A percentile compares a stretch with the other conserved stretches of the same genome.
These are phyloP conservation scores for Salminus brasiliensis DNA, from an alignment of 2,113 vertebrate genomes.

Conservation along the genomic window DNA sequence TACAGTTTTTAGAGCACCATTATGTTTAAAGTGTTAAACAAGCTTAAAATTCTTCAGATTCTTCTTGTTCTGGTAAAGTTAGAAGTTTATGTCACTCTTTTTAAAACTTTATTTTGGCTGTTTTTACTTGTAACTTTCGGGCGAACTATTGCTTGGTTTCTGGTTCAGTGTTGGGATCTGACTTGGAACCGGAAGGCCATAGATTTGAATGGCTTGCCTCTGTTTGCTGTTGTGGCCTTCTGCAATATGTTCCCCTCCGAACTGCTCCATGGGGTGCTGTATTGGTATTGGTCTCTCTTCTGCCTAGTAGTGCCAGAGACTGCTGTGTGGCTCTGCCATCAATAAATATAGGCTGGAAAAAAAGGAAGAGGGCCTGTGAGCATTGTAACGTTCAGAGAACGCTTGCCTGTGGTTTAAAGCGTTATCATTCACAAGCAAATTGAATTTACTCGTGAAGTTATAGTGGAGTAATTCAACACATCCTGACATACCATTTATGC, in stretches of 20 bases:
- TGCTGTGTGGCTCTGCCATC: neutral
- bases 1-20: too few species aligned
- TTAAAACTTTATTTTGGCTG: too few species aligned
- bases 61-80: too few species aligned
- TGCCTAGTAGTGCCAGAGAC: neutral
- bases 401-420: neutral
- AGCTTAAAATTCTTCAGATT: too few species aligned
- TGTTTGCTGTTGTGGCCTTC: neutral
- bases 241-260: neutral
- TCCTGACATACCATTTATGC: constrained; percentile 1
- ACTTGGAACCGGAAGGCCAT: neutral
- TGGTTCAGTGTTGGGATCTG: neutral
- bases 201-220: neutral
- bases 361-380: neutral
- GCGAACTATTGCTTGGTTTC: too few species aligned
- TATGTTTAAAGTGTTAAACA: too few species aligned
- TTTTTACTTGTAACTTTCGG: too few species aligned
- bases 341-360: neutral
- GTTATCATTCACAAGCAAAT: constrained; percentile 1
- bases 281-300: neutral
- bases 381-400: neutral
- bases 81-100: too few species aligned
- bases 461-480: neutral
- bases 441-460: neutral
- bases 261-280: neutral